Conservation (phyloP, 2,113 vertebrate genomes). For the Syngnathus scovelli region DNA sequence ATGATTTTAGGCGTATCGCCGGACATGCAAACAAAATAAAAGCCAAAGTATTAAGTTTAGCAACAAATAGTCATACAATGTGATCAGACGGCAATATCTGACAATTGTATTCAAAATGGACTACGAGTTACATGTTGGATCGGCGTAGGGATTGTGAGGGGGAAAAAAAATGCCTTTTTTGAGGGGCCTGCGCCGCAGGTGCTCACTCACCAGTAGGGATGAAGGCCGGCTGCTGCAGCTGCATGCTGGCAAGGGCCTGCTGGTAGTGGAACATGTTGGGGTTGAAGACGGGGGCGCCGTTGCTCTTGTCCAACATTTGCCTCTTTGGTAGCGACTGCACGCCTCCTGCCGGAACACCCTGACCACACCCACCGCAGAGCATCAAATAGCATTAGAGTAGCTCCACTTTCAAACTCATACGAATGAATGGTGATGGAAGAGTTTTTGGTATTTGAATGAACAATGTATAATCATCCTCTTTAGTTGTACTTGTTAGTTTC, state of each 20-base stretch:
- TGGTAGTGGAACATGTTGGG: constrained; percentile 96
- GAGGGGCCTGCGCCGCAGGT: not conserved
- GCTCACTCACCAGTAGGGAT: constrained; percentile 85
- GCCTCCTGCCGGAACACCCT: constrained; percentile 73
- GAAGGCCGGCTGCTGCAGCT: constrained; percentile 87
- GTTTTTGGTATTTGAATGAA: not conserved
- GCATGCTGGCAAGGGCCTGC: constrained; percentile 94
- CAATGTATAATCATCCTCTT: not conserved
- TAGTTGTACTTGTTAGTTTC: no score
- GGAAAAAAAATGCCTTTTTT: not conserved
- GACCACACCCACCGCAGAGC: constrained; percentile 17
- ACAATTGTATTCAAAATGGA: constrained; percentile 65
- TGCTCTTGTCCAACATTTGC: constrained; percentile 88
- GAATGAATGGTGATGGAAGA: not conserved
- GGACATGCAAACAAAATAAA: constrained; percentile 70
- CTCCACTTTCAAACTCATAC: not conserved
- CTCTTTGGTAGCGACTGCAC: constrained; percentile 93
- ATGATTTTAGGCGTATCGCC: constrained; percentile 73
- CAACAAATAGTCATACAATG: constrained; percentile 74
- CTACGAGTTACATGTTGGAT: not conserved
- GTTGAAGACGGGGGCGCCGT: constrained; percentile 86
- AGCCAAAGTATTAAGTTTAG: constrained; percentile 29
- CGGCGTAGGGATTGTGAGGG: no score
- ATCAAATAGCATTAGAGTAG: not conserved
- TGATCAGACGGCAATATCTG: constrained; percentile 65